Percentiles rank a stretch among this genome's conserved stretches.
Conservation (phyloP, 2,113 vertebrate genomes). For the Engraulis encrasicolus region DNA sequence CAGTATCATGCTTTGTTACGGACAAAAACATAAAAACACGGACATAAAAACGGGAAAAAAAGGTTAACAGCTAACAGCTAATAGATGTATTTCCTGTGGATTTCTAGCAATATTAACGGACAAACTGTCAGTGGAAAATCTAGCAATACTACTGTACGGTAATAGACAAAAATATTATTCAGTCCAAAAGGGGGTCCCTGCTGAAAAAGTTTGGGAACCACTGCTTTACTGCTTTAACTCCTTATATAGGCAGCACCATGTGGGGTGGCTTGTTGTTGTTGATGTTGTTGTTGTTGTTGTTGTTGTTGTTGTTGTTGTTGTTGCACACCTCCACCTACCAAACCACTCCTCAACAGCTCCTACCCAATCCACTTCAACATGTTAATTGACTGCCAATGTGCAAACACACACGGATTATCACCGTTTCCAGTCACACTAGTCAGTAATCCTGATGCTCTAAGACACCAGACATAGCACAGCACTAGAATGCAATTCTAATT, state of each 20-base stretch:
- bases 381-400: conserved; percentile 24
- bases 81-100: too few relatives aligned
- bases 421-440: conserved; percentile 26
- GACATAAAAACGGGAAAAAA: too few relatives aligned
- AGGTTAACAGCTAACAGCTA: too few relatives aligned
- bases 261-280: background rate
- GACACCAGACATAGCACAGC: background rate
- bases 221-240: background rate
- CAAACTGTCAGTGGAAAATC: too few relatives aligned
- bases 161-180: too few relatives aligned
- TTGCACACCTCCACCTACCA: background rate
- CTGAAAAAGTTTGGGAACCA: background rate
- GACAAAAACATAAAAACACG: too few relatives aligned
- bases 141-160: too few relatives aligned
- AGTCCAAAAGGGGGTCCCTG: too few relatives aligned
- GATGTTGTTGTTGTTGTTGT: background rate
- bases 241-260: background rate
- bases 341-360: background rate
- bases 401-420: conserved; percentile 35
- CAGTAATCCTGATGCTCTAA: conserved; percentile 28
- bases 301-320: background rate
- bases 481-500: background rate
- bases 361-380: background rate
- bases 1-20: too few relatives aligned
- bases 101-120: too few relatives aligned